phyloP scores from a whole-genome alignment of 2,888 invertebrate genomes.

The Celastrina argiolus region DNA sequence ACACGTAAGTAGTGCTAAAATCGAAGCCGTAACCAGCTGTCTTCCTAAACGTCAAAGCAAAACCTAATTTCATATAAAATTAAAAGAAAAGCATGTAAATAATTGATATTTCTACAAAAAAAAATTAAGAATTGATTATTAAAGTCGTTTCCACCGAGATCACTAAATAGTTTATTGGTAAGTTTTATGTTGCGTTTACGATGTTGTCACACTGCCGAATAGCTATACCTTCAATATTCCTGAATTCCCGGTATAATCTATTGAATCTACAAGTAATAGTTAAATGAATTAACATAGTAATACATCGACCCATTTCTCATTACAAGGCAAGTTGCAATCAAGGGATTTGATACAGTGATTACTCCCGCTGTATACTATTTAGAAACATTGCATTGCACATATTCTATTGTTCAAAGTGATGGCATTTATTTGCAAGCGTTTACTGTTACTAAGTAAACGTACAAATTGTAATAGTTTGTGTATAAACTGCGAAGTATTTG shows the following conservation, averaged over 20 bases:
- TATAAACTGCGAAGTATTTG: neutral
- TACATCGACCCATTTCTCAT: conserved; percentile 12
- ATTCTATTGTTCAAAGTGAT: neutral
- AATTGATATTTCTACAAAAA: too few species aligned
- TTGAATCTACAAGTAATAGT: conserved; percentile 13
- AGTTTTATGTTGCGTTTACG: neutral
- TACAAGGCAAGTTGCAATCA: conserved; percentile 21
- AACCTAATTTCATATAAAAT: too few species aligned
- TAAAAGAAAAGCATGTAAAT: too few species aligned
- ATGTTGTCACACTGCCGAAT: neutral
- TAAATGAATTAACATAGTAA: conserved; percentile 23
- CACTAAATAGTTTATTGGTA: too few species aligned
- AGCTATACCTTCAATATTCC: neutral
- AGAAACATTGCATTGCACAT: neutral
- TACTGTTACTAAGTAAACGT: neutral
- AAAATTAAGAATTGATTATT: too few species aligned
- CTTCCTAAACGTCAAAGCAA: too few species aligned
- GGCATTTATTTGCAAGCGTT: neutral
- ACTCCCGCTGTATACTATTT: conserved; percentile 2
- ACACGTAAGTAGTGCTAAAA: too few species aligned
- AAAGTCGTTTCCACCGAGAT: too few species aligned
- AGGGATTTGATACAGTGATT: conserved; percentile 19
- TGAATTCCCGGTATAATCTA: neutral
- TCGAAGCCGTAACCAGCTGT: too few species aligned
- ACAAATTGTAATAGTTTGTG: neutral